These are phyloP conservation scores for Anthonomus grandis DNA, from an alignment of 1,140 invertebrate species.

Conservation along the genomic window DNA sequence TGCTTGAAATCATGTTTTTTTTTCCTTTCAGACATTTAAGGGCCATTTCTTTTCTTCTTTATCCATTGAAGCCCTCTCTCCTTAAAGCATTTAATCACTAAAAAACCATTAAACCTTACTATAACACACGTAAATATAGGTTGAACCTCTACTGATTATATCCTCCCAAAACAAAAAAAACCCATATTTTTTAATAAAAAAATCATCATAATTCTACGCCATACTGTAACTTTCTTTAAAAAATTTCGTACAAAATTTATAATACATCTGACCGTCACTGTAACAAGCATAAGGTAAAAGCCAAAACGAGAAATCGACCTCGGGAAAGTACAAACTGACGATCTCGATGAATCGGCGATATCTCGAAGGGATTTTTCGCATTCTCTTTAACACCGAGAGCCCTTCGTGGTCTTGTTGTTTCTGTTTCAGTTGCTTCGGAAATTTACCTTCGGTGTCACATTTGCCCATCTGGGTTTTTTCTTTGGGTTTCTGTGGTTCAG, in stretches of 20 bases:
- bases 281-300: constrained; percentile 39
- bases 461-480: neutral
- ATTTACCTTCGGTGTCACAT: neutral
- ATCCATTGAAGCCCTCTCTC: no score
- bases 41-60: no score
- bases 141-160: no score
- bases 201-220: no score
- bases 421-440: neutral
- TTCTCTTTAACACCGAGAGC: constrained; percentile 14
- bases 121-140: no score
- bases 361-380: constrained; percentile 23
- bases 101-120: no score
- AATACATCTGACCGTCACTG: constrained; percentile 36
- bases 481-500: neutral
- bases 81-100: no score
- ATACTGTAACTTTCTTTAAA: constrained; percentile 19
- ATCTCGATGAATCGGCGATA: constrained; percentile 36
- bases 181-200: no score
- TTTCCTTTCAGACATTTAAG: no score
- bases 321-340: constrained; percentile 35
- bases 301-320: constrained; percentile 33
- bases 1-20: no score
- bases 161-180: no score
- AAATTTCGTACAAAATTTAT: constrained; percentile 26
- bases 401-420: neutral